phyloP scores from a whole-genome alignment of 2,888 invertebrate genomes.

The Drosophila meridiana region DNA sequence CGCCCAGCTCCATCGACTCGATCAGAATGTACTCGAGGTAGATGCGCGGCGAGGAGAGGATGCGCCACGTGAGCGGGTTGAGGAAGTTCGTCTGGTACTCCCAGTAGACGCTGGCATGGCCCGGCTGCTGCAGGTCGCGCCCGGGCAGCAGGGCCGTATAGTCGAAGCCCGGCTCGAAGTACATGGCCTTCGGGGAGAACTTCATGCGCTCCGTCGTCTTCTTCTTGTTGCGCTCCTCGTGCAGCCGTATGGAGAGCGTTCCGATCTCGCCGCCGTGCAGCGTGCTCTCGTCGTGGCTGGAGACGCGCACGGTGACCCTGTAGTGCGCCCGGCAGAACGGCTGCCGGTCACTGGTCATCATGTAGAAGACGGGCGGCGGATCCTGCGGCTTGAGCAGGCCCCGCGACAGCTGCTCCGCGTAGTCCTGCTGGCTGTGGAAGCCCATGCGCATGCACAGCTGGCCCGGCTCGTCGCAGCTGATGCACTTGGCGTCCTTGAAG shows the following conservation, averaged over 20 bases:
- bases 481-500: slow-evolving; percentile 89
- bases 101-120: slow-evolving; percentile 91
- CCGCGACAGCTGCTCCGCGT: slow-evolving; percentile 85
- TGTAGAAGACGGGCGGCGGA: slow-evolving; percentile 88
- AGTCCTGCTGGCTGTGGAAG: slow-evolving; percentile 87
- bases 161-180: slow-evolving; percentile 88
- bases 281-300: slow-evolving; percentile 89
- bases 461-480: slow-evolving; percentile 88
- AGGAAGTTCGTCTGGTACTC: slow-evolving; percentile 91
- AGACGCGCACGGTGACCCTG: slow-evolving; percentile 90
- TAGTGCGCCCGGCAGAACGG: slow-evolving; percentile 95
- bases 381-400: slow-evolving; percentile 85
- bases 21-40: slow-evolving; percentile 90
- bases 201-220: slow-evolving; percentile 87
- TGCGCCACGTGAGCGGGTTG: slow-evolving; percentile 93
- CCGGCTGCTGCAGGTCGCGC: slow-evolving; percentile 88
- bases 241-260: slow-evolving; percentile 88
- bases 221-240: slow-evolving; percentile 87
- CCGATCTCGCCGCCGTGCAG: slow-evolving; percentile 93
- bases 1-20: slow-evolving; percentile 89
- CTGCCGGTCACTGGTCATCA: slow-evolving; percentile 89
- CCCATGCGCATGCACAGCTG: slow-evolving; percentile 90
- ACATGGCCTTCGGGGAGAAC: slow-evolving; percentile 86
- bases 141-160: slow-evolving; percentile 90
- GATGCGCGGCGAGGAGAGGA: slow-evolving; percentile 90